These are phyloP conservation scores for Patiria miniata DNA, from an alignment of 35 echinoderm and acorn worm species.

Conservation along the genomic window DNA sequence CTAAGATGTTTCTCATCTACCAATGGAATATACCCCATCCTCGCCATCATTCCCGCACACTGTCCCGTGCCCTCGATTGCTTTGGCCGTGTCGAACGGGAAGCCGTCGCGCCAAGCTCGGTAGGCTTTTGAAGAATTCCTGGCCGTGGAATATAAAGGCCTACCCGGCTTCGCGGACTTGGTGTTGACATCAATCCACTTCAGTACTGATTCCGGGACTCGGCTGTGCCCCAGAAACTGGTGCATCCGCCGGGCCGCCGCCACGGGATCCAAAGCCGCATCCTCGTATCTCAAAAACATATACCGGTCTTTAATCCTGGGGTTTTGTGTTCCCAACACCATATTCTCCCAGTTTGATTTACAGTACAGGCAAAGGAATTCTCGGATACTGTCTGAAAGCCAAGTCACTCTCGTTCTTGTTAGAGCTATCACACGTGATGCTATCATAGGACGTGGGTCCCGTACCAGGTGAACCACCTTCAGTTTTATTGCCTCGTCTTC, in stretches of 20 bases:
- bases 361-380: conserved; percentile 59
- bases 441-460: conserved; percentile 62
- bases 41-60: conserved; percentile 48
- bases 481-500: conserved; percentile 31
- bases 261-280: conserved; percentile 45
- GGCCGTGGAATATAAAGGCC: conserved; percentile 50
- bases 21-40: conserved; percentile 38
- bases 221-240: conserved; percentile 32
- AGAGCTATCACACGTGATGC: conserved; percentile 41
- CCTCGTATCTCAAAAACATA: conserved; percentile 63
- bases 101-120: conserved; percentile 45
- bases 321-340: conserved; percentile 50
- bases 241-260: conserved; percentile 27
- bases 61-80: conserved; percentile 45
- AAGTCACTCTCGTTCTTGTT: background rate
- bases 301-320: conserved; percentile 36
- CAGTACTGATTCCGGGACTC: conserved; percentile 2
- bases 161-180: background rate
- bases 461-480: conserved; percentile 64
- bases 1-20: conserved; percentile 24
- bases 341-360: conserved; percentile 41
- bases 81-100: conserved; percentile 46
- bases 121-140: conserved; percentile 50
- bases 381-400: background rate
- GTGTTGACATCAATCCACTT: conserved; percentile 62